Evolutionary conservation across 2,888 invertebrate species (phyloP).

Genomic region (Cephus runcator): DNA sequence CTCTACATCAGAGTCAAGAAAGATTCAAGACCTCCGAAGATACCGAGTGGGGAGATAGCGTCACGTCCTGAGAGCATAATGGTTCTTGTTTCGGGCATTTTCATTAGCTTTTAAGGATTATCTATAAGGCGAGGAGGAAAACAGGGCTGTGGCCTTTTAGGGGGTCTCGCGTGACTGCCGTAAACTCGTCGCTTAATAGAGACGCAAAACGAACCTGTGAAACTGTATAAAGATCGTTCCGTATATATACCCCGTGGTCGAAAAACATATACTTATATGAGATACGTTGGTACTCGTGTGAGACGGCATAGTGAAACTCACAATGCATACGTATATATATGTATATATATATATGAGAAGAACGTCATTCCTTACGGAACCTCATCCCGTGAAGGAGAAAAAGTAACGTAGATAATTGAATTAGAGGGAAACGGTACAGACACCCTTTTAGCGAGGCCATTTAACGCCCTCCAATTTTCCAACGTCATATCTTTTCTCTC

Average conservation of each 20-base stretch:
- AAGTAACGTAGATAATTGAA: constrained; percentile 38
- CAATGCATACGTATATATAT: no score
- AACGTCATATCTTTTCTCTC: constrained; percentile 13
- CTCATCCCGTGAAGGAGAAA: neutral
- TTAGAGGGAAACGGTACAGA: constrained; percentile 34
- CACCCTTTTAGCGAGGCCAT: constrained; percentile 41
- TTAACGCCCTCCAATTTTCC: constrained; percentile 18
- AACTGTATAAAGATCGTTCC: neutral
- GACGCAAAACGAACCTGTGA: neutral
- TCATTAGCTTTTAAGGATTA: neutral
- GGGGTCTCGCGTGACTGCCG: neutral
- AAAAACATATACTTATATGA: neutral
- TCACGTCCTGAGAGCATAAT: neutral
- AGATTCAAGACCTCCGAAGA: neutral
- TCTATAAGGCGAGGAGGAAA: neutral
- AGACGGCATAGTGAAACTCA: neutral
- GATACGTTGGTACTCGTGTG: neutral
- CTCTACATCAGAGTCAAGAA: neutral
- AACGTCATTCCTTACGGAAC: neutral
- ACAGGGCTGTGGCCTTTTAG: neutral
- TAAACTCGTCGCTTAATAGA: neutral
- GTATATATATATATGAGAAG: neutral
- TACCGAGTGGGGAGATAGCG: neutral
- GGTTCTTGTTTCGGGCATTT: neutral
- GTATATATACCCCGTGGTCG: neutral